These are phyloP conservation scores for Mythimna albipuncta DNA, from an alignment of 2,888 invertebrate species.

Conservation along the genomic window DNA sequence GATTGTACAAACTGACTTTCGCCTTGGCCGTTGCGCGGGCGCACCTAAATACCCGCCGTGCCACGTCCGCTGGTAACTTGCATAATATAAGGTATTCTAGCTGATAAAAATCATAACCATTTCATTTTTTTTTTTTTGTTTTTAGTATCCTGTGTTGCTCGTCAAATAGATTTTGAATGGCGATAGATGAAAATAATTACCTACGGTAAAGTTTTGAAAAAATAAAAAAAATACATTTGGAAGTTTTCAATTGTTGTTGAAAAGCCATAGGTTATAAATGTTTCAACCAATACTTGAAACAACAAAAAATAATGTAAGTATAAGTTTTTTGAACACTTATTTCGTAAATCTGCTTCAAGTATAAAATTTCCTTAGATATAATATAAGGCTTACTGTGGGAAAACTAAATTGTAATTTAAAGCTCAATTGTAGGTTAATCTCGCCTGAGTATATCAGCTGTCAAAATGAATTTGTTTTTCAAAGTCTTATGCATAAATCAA, in stretches of 20 bases:
- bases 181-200: background rate
- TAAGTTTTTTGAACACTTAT: too few relatives aligned
- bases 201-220: background rate
- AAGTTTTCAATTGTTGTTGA: background rate
- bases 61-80: slow-evolving; percentile 57
- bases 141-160: too few relatives aligned
- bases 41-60: slow-evolving; percentile 55
- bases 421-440: too few relatives aligned
- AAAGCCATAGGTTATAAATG: background rate
- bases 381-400: too few relatives aligned
- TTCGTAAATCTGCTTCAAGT: too few relatives aligned
- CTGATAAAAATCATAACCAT: slow-evolving; percentile 20
- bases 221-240: background rate
- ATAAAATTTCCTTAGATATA: too few relatives aligned
- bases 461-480: too few relatives aligned
- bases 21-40: slow-evolving; percentile 69
- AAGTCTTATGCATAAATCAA: too few relatives aligned
- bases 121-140: background rate
- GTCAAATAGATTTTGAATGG: background rate
- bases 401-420: too few relatives aligned
- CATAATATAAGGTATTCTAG: slow-evolving; percentile 44
- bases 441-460: too few relatives aligned
- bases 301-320: background rate
- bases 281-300: background rate
- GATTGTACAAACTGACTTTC: slow-evolving; percentile 67